A percentile compares a stretch with the other conserved stretches of the same genome.
Conservation (phyloP, 1,140 invertebrate species). For the Ooceraea biroi region DNA sequence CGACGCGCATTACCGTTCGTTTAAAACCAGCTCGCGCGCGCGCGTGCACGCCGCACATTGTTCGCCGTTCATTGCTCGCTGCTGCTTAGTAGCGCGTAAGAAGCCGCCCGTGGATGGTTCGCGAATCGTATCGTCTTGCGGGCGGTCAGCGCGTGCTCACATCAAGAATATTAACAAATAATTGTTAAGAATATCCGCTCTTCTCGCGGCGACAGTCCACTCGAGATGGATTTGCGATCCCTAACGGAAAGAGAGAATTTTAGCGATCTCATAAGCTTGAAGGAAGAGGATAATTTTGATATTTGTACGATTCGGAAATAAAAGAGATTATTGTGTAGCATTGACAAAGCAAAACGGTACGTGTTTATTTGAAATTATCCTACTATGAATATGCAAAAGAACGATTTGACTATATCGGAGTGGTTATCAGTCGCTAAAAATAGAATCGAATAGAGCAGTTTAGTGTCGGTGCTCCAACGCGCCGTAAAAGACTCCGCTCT, state of each 20-base stretch:
- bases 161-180: not conserved
- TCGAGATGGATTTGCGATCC: not conserved
- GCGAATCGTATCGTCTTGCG: not conserved
- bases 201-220: not conserved
- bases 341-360: too few relatives aligned
- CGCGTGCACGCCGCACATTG: slow-evolving; percentile 13
- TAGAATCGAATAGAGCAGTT: slow-evolving; percentile 18
- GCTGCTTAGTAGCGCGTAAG: slow-evolving; percentile 46
- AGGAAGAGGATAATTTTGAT: too few relatives aligned
- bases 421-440: slow-evolving; percentile 9
- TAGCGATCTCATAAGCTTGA: too few relatives aligned
- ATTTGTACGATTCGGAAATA: too few relatives aligned
- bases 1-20: slow-evolving; percentile 31
- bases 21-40: slow-evolving; percentile 35
- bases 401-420: not conserved
- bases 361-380: too few relatives aligned
- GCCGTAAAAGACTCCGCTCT: not conserved
- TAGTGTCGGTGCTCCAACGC: not conserved
- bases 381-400: not conserved
- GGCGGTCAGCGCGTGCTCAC: not conserved
- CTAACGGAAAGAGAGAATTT: not conserved
- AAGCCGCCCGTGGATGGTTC: slow-evolving; percentile 1
- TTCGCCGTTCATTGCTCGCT: slow-evolving; percentile 11
- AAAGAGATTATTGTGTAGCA: too few relatives aligned
- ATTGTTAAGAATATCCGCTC: not conserved